A percentile compares a stretch with the other conserved stretches of the same genome.
Conservation (phyloP, 2,888 invertebrate species). For the Halictus ligatus region DNA sequence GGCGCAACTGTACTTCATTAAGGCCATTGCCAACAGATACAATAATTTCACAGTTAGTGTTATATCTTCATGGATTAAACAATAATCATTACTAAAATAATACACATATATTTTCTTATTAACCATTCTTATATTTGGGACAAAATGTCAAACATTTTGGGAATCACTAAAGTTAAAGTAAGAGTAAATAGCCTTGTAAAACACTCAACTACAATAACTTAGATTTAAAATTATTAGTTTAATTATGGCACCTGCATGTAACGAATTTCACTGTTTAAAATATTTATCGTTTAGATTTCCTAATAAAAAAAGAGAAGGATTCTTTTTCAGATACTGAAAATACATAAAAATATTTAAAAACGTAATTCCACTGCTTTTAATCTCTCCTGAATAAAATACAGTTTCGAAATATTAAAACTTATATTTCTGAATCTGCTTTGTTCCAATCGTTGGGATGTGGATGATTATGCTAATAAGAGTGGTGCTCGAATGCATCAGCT, state of each 20-base stretch:
- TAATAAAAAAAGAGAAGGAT: too few relatives aligned
- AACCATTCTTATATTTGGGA: background rate
- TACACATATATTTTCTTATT: background rate
- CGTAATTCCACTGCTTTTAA: background rate
- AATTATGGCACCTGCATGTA: background rate
- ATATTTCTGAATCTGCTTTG: background rate
- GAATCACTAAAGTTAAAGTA: background rate
- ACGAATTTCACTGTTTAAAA: background rate
- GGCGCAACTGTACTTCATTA: too few relatives aligned
- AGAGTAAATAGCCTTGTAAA: background rate
- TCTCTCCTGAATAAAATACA: background rate
- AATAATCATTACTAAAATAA: background rate
- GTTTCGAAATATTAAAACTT: background rate
- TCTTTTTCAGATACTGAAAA: background rate
- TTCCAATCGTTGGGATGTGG: background rate
- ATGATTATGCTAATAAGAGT: background rate
- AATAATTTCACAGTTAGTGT: background rate
- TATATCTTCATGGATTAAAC: background rate
- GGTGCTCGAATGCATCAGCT: background rate
- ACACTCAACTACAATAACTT: background rate
- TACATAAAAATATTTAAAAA: background rate
- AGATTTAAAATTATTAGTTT: background rate
- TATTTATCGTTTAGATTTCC: background rate
- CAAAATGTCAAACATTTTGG: background rate
- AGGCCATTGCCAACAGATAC: too few relatives aligned